Percentiles rank a stretch among this genome's conserved stretches.
Conservation (phyloP, 2,888 invertebrate species). For the Scaptomyza reducta region DNA sequence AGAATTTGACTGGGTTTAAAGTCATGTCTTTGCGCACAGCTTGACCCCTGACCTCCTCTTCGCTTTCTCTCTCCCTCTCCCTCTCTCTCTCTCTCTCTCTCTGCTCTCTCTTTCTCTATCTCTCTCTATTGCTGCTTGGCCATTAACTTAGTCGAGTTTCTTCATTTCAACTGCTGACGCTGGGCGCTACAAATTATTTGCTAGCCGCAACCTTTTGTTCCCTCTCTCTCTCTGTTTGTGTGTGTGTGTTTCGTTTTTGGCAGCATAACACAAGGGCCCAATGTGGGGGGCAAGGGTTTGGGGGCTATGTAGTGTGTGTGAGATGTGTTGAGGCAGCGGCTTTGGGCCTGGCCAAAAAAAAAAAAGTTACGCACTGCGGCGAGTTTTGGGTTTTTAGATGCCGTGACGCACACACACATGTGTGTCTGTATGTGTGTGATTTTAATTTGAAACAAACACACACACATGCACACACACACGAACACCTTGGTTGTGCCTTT, state of each 20-base stretch:
- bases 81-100: background rate
- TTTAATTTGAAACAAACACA: constrained; percentile 75
- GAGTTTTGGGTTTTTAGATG: constrained; percentile 67
- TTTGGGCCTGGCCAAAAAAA: constrained; percentile 55
- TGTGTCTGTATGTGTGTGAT: constrained; percentile 48
- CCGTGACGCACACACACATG: constrained; percentile 52
- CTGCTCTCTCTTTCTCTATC: background rate
- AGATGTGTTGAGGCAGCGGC: constrained; percentile 32
- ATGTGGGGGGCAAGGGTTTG: background rate
- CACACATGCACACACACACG: constrained; percentile 23
- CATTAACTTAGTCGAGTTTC: constrained; percentile 51
- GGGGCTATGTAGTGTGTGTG: constrained; percentile 5
- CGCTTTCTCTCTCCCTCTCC: background rate
- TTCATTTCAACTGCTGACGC: constrained; percentile 57
- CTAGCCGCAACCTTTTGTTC: constrained; percentile 32
- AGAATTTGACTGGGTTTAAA: constrained; percentile 33
- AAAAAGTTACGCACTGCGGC: constrained; percentile 76
- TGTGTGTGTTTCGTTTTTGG: constrained; percentile 37
- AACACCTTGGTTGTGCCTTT: constrained; percentile 30
- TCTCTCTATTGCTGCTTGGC: constrained; percentile 21
- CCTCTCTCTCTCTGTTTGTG: background rate
- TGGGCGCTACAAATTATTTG: constrained; percentile 53
- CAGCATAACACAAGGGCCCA: constrained; percentile 10
- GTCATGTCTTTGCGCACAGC: constrained; percentile 17
- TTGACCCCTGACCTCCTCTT: constrained; percentile 2